These are phyloP conservation scores for Acleris emargana DNA, from an alignment of 2,888 invertebrate species.

Conservation along the genomic window DNA sequence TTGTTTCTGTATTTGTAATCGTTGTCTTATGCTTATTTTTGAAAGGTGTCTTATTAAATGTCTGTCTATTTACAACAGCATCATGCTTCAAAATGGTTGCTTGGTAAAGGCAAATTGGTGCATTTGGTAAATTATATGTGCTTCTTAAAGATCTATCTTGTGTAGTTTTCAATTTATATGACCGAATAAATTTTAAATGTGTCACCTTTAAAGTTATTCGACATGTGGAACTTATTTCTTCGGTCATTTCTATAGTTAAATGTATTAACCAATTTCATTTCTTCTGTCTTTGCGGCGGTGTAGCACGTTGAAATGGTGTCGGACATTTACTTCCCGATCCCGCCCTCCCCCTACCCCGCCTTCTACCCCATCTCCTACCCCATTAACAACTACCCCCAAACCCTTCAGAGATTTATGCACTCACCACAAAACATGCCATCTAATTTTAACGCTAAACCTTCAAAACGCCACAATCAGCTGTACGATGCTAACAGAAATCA, in stretches of 20 bases:
- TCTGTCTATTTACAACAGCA: conserved; percentile 41
- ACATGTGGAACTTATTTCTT: conserved; percentile 9
- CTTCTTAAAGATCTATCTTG: conserved; percentile 40
- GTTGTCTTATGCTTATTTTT: conserved; percentile 7
- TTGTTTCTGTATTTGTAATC: neutral
- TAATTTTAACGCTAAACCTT: conserved; percentile 55
- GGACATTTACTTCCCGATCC: conserved; percentile 87
- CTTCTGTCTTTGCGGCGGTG: conserved; percentile 80
- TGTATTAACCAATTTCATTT: conserved; percentile 76
- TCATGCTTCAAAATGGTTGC: conserved; percentile 68
- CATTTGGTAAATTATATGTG: conserved; percentile 68
- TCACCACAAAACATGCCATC: conserved; percentile 67
- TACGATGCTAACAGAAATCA: conserved; percentile 84
- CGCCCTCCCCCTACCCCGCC: conserved; percentile 74
- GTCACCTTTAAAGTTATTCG: neutral
- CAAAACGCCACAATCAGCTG: conserved; percentile 72
- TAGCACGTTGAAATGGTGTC: conserved; percentile 90
- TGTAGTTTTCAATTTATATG: conserved; percentile 6
- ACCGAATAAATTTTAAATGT: conserved; percentile 13
- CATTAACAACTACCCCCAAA: conserved; percentile 74
- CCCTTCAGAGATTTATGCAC: conserved; percentile 61
- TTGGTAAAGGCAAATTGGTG: conserved; percentile 68
- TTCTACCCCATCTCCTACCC: conserved; percentile 77
- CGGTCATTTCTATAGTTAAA: conserved; percentile 33
- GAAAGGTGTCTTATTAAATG: conserved; percentile 17